Percentiles rank a stretch among this genome's conserved stretches.
phyloP scores from a whole-genome alignment of 2,888 invertebrate species.

The Harpagoxenus sublaevis region DNA sequence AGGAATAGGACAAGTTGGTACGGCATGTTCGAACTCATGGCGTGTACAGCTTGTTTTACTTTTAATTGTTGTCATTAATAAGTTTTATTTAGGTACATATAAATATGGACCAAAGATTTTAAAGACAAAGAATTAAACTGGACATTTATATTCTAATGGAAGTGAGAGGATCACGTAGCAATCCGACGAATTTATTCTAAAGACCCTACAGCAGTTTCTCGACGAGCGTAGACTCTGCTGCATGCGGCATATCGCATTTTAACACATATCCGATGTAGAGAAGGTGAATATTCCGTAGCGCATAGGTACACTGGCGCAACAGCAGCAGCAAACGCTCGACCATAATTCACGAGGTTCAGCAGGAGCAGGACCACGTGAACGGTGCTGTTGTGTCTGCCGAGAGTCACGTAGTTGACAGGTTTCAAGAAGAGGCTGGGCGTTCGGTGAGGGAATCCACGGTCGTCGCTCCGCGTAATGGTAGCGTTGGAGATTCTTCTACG shows the following conservation, averaged over 20 bases:
- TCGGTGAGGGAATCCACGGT: conserved; percentile 38
- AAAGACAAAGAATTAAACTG: not conserved
- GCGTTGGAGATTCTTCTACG: conserved; percentile 57
- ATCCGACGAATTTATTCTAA: not conserved
- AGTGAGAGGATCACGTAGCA: too few species aligned
- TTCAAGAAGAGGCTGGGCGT: conserved; percentile 27
- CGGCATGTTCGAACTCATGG: too few species aligned
- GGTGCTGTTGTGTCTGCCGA: not conserved
- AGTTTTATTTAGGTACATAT: too few species aligned
- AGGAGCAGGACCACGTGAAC: conserved; percentile 57
- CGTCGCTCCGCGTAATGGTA: conserved; percentile 51
- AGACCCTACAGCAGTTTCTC: not conserved
- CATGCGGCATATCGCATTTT: not conserved
- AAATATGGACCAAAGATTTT: too few species aligned
- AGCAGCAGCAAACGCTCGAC: conserved; percentile 65
- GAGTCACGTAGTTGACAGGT: conserved; percentile 2
- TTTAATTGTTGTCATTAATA: too few species aligned
- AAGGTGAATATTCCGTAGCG: conserved; percentile 41
- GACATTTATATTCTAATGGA: not conserved
- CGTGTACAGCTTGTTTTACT: too few species aligned
- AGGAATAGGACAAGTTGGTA: too few species aligned
- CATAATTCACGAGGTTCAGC: conserved; percentile 51
- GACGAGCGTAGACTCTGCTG: not conserved
- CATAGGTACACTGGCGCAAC: conserved; percentile 72
- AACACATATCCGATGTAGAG: not conserved